Evolutionary conservation across 2,797 vertebrate species (phyloP).

Genomic region (Rhynchotus rufescens): DNA sequence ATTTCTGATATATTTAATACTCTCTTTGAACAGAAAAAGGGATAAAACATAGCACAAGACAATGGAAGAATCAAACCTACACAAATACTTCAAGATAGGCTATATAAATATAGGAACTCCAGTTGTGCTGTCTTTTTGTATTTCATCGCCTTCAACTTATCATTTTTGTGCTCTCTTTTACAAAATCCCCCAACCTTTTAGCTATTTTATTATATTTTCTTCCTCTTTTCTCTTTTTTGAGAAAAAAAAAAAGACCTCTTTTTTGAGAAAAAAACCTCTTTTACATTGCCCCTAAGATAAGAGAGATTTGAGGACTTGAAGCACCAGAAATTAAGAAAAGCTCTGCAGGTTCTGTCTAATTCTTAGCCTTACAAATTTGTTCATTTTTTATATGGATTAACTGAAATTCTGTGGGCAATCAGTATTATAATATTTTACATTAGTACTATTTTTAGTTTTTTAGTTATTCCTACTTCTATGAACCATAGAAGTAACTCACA

Average conservation of each 20-base stretch:
- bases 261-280: no score
- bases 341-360: neutral
- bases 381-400: neutral
- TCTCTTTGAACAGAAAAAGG: neutral
- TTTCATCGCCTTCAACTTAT: neutral
- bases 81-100: neutral
- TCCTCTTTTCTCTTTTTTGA: neutral
- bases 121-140: neutral
- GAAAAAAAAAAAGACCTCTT: no score
- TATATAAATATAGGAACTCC: neutral
- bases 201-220: neutral
- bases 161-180: neutral
- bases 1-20: neutral
- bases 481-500: neutral
- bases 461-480: neutral
- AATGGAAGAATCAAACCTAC: neutral
- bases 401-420: neutral
- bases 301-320: neutral
- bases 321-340: neutral
- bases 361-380: neutral
- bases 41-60: neutral
- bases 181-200: neutral
- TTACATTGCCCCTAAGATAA: neutral
- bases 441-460: neutral
- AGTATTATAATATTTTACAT: neutral